Evolutionary conservation across 30 jellyfish, hydroid and myxozoan species (phyloP), one percentile per base, ranked within the genome.

Genomic region (Pelagia noctiluca): DNA sequence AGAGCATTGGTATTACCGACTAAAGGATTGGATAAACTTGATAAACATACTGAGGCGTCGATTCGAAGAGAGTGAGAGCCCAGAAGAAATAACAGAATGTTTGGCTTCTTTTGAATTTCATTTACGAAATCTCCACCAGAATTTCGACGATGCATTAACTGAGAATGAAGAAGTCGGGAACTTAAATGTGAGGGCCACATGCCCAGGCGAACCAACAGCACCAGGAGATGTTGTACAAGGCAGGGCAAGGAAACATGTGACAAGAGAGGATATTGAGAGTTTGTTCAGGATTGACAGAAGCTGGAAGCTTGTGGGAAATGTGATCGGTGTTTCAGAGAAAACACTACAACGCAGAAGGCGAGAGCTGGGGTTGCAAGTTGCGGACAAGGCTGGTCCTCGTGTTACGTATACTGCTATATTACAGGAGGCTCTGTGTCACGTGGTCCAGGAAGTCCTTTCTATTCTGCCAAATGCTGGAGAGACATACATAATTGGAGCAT

Each of bases 381-480:
- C 30, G 38, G 67, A 35, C 18, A 77, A 38, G 36, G 5, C 35
- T 13, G 89, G 89, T 2, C 67, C 82, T 21, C 25, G 89, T 26
- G 16, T 4, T 7, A 19, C 63, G 19, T 77, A 77, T 85, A 21
- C 89, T 21, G 31, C 54, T 32, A 61, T 77, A 28, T 4, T 34
- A 24, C 83, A 77, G 10, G 89, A 77, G 32, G 35, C 54, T 11
- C 67, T 77, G 11, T 26, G 50, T 13, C 31, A 23, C 10, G 63
- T 54, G 10, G 66, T 77, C n/a, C 19, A 35, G 37, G 86, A 54
- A 4, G 66, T 61, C 13, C 22, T 77, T 18, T 26, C n/a, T n/a
- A 31, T 35, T 28, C 69, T 77, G 4, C 89, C 89, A 21, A 38
- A 77, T 77, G 89, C 83, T 10, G 89, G 89, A 10, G 89, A 77